Percentiles rank a stretch among this genome's conserved stretches.
phyloP scores from a whole-genome alignment of 1,140 invertebrate species.

The Nylanderia fulva region DNA sequence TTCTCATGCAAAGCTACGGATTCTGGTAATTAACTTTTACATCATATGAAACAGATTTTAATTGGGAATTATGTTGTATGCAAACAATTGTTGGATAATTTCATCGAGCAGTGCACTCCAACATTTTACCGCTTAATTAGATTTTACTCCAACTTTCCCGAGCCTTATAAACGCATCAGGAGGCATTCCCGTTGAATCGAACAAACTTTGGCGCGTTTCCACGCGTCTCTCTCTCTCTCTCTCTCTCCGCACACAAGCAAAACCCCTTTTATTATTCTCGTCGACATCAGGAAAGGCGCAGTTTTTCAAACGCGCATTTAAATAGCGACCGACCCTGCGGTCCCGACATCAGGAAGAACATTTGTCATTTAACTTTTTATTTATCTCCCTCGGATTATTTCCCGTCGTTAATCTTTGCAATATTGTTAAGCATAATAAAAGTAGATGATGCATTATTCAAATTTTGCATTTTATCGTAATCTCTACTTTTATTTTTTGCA shows the following conservation, averaged over 20 bases:
- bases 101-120: background rate
- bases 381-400: slow-evolving; percentile 12
- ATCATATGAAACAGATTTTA: background rate
- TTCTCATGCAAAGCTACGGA: background rate
- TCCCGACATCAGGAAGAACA: slow-evolving; percentile 15
- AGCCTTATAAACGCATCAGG: slow-evolving; percentile 33
- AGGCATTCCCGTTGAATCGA: slow-evolving; percentile 43
- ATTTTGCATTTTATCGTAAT: background rate
- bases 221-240: slow-evolving; percentile 30
- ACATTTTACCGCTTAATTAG: slow-evolving; percentile 30
- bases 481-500: too few species aligned
- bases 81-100: background rate
- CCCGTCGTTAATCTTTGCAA: background rate
- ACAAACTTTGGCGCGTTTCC: slow-evolving; percentile 61
- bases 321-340: background rate
- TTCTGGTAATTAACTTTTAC: background rate
- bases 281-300: slow-evolving; percentile 44
- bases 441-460: background rate
- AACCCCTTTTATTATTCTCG: slow-evolving; percentile 46
- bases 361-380: slow-evolving; percentile 32
- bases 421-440: slow-evolving; percentile 11
- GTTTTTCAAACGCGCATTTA: slow-evolving; percentile 53
- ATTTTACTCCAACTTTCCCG: background rate
- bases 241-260: background rate
- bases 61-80: slow-evolving; percentile 1